Percentiles rank a stretch among this genome's conserved stretches.
Evolutionary conservation across 2,797 vertebrate species (phyloP).

Genomic region (Somateria mollissima): DNA sequence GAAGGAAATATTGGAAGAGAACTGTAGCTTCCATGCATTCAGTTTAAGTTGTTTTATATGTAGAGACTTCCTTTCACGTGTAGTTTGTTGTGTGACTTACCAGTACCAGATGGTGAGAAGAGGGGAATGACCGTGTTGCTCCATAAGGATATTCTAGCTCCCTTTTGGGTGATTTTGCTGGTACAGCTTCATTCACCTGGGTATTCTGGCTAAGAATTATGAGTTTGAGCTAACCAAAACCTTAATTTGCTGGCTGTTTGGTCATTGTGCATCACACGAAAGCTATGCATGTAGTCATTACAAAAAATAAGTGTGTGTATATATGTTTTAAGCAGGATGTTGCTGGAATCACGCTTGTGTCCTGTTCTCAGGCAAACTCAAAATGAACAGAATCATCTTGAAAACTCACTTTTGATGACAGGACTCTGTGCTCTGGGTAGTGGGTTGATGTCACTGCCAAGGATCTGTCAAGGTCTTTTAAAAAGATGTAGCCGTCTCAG

Average conservation of each 20-base stretch:
- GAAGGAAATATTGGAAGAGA: not conserved
- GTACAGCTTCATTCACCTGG: not conserved
- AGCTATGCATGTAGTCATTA: not conserved
- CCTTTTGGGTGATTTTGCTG: not conserved
- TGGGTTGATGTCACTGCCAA: not conserved
- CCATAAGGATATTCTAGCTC: fast-evolving
- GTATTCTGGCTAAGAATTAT: not conserved
- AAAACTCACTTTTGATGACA: not conserved
- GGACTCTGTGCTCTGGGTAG: fast-evolving
- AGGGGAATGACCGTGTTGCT: not conserved
- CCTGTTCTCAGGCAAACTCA: not conserved
- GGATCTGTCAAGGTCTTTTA: not conserved
- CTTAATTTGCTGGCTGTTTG: not conserved
- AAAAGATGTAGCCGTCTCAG: not conserved
- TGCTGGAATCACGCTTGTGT: not conserved
- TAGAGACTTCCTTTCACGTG: not conserved
- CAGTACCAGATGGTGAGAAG: fast-evolving
- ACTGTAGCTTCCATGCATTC: not conserved
- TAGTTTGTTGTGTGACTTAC: not conserved
- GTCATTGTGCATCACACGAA: not conserved
- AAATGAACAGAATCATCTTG: not conserved
- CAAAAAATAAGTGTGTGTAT: not conserved
- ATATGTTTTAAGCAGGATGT: not conserved
- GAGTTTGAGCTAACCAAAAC: not conserved
- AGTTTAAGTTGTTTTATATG: not conserved